phyloP scores from a whole-genome alignment of 2,797 vertebrate species.

The Alfaro cultratus region DNA sequence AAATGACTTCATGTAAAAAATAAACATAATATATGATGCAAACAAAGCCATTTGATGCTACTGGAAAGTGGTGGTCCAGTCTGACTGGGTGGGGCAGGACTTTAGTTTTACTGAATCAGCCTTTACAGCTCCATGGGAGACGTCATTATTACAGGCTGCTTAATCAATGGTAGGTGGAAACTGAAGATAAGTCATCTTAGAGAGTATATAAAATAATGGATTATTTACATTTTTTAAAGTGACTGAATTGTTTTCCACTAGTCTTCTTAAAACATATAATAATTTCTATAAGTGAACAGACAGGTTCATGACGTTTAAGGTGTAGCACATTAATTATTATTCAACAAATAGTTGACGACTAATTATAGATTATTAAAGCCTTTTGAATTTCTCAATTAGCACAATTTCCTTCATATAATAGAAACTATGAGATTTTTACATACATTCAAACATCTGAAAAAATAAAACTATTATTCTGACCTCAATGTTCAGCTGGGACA shows the following conservation, averaged over 20 bases:
- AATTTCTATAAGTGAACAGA: background rate
- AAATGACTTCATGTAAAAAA: background rate
- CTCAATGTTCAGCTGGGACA: background rate
- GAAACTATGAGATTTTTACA: background rate
- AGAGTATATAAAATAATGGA: background rate
- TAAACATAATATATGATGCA: background rate
- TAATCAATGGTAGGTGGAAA: background rate
- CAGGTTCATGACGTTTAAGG: background rate
- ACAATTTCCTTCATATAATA: background rate
- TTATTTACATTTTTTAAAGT: background rate
- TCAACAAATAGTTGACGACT: background rate
- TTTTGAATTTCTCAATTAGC: background rate
- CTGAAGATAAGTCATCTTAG: background rate
- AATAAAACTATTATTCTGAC: too few relatives aligned
- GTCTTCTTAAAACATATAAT: background rate
- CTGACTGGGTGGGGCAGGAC: background rate
- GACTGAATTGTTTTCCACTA: background rate
- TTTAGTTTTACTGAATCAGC: background rate
- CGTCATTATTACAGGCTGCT: background rate
- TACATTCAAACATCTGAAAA: background rate
- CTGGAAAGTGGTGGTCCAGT: background rate
- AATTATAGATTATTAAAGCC: background rate
- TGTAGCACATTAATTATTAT: background rate
- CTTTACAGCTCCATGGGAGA: background rate
- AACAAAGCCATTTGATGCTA: background rate